A percentile compares a stretch with the other conserved stretches of the same genome.
Evolutionary conservation across 2,888 invertebrate species (phyloP).

Genomic region (Agonopterix subpropinquella): DNA sequence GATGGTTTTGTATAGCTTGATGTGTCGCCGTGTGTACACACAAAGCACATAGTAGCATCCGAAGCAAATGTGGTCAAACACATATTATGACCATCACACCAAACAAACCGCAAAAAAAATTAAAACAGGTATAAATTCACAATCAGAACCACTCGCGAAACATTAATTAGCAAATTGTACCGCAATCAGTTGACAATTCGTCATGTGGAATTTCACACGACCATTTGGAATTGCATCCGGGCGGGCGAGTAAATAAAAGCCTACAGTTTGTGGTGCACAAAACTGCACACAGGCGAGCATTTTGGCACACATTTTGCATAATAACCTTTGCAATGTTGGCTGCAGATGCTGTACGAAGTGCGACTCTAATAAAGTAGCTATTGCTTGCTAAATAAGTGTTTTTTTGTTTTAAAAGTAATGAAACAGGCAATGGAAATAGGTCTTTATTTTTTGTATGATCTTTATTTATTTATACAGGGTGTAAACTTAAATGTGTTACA

Average conservation of each 20-base stretch:
- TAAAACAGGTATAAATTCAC: background rate
- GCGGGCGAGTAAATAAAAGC: conserved; percentile 49
- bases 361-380: background rate
- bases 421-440: no score
- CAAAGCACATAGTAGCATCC: no score
- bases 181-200: conserved; percentile 48
- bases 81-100: background rate
- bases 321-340: conserved; percentile 45
- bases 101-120: conserved; percentile 3
- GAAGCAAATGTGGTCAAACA: no score
- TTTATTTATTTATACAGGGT: no score
- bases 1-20: no score
- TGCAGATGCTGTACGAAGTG: conserved; percentile 16
- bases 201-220: conserved; percentile 36
- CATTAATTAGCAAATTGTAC: conserved; percentile 43
- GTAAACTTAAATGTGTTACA: no score
- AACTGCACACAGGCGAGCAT: conserved; percentile 37
- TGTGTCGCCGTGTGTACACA: no score
- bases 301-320: conserved; percentile 65
- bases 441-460: no score
- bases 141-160: conserved; percentile 22
- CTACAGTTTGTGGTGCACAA: conserved; percentile 37
- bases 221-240: conserved; percentile 45
- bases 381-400: background rate
- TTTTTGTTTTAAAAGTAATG: background rate